Conservation (phyloP, 2,797 vertebrate genomes). For the Sebastes hopkinsi region DNA sequence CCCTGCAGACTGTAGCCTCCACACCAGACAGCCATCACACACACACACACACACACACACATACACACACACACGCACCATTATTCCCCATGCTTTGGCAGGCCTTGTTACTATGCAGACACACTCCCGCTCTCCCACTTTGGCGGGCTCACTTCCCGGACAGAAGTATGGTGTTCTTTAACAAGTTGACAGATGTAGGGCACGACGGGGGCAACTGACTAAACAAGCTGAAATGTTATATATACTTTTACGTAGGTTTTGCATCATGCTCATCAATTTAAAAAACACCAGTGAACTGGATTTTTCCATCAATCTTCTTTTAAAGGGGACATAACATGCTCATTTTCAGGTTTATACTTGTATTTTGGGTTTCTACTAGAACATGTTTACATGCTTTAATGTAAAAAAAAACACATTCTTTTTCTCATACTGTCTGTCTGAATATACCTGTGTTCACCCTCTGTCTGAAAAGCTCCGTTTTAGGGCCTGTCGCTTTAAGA, state of each 20-base stretch:
- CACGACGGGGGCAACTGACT: slow-evolving; percentile 29
- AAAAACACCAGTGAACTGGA: slow-evolving; percentile 1
- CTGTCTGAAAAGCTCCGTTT: no score
- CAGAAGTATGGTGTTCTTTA: slow-evolving; percentile 44
- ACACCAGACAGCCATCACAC: slow-evolving; percentile 62
- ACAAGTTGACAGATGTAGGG: slow-evolving; percentile 68
- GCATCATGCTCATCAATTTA: neutral
- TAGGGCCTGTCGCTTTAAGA: no score
- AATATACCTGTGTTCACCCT: no score
- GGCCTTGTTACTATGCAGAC: slow-evolving; percentile 71
- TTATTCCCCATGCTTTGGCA: slow-evolving; percentile 41
- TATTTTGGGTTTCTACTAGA: no score
- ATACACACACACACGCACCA: slow-evolving; percentile 4
- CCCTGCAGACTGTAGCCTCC: slow-evolving; percentile 63
- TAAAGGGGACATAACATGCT: no score
- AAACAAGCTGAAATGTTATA: slow-evolving; percentile 21
- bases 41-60: slow-evolving; percentile 19
- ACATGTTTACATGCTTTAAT: no score
- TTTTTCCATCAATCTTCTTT: neutral
- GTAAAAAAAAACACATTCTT: no score
- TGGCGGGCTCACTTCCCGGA: slow-evolving; percentile 29
- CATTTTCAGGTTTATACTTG: no score
- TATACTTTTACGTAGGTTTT: slow-evolving; percentile 18
- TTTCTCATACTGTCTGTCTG: no score
- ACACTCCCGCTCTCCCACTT: slow-evolving; percentile 46